Base-by-base conservation (phyloP, 1,140 invertebrate species). In the Lineus longissimus region DNA sequence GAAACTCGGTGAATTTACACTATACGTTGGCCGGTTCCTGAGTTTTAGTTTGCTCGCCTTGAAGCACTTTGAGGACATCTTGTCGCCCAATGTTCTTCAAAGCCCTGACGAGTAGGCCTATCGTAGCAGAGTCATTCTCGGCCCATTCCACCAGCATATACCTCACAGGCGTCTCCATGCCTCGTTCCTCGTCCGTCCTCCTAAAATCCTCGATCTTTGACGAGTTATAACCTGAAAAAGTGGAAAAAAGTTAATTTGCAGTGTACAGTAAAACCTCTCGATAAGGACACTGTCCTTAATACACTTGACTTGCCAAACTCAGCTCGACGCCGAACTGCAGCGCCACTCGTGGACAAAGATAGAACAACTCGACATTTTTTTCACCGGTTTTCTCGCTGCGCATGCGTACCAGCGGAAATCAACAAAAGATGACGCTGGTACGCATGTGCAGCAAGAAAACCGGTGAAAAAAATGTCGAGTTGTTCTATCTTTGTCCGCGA, bases 211-310 rank as follows among this genome's bases (percentile, higher is more conserved):
- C 51, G 29, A 73, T 65, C 47, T 71, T 64, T n/a, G 63, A 61
- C 25, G 55, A 64, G 41, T 61, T 66, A 51, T 71, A 73, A 63
- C 72, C 72, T 73, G 63, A 27, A 64, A 47, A 60, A 22, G 30
- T 51, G 4, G 4, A 51, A 51, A 51, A 6, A 19, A 4, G n/a
- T 51, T 4, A 6, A 51, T 51, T 7, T 4, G 33, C 15, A 7
- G 15, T 15, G n/a, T 51, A 51, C n/a, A 51, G 6, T 27, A 51
- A 51, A 51, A 9, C 47, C 47, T 51, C 25, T 7, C 47, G 4
- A n/a, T 51, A 51, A 7, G 6, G 47, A 51, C 11, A 43, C 40
- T 13, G 11, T 43, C 19, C 40, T 13, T 43, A 19, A 29, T 15
- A 31, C 22, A 51, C n/a, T 17, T 33, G 27, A 13, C 19, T 33